These are phyloP conservation scores for Turritopsis dohrnii DNA, from an alignment of 30 jellyfish, hydroid and myxozoan genomes.

Conservation along the genomic window DNA sequence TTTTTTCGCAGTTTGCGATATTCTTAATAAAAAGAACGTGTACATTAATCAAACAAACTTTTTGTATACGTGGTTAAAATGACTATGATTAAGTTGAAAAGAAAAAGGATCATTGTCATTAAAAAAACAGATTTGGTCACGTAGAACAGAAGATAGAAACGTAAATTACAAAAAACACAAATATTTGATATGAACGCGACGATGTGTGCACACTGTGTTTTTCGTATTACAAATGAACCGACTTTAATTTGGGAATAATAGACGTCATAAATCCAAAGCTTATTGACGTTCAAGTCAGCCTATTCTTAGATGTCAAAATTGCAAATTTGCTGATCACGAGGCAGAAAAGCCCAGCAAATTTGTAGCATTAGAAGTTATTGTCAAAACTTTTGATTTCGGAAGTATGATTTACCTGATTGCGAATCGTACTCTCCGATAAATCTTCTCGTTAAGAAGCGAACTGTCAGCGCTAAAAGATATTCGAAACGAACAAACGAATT, in stretches of 20 bases:
- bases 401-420: conserved; percentile 47
- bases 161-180: not conserved
- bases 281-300: not conserved
- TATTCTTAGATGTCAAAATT: not conserved
- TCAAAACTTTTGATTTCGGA: not conserved
- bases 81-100: not conserved
- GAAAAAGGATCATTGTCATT: not conserved
- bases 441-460: conserved; percentile 74
- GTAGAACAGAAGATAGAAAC: not conserved
- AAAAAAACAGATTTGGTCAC: not conserved
- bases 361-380: too few species aligned
- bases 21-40: not conserved
- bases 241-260: not conserved
- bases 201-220: not conserved
- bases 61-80: not conserved
- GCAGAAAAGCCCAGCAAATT: too few species aligned
- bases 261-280: not conserved
- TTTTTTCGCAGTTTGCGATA: not conserved
- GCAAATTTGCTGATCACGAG: too few species aligned
- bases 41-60: not conserved
- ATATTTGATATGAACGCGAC: not conserved
- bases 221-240: not conserved
- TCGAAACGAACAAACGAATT: not conserved
- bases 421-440: conserved; percentile 92
- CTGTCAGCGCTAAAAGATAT: conserved; percentile 67